These are phyloP conservation scores for Zalophus californianus DNA, from an alignment of 2,797 vertebrate genomes.

Conservation along the genomic window DNA sequence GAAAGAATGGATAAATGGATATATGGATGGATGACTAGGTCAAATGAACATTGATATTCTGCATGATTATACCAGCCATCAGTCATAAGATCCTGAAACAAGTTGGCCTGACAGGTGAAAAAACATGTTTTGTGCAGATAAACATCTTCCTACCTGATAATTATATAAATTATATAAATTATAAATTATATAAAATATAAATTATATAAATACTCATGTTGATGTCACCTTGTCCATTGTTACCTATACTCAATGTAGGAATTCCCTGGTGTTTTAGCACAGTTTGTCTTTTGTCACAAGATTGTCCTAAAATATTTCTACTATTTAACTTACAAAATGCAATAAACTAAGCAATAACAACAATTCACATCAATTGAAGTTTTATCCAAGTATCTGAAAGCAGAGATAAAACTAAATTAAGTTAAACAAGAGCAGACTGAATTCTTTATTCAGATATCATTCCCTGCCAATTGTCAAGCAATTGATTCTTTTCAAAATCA, in stretches of 20 bases:
- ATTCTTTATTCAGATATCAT: background rate
- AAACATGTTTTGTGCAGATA: background rate
- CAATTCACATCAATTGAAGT: background rate
- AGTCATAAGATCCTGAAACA: background rate
- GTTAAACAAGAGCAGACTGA: background rate
- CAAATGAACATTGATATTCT: background rate
- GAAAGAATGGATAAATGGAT: background rate
- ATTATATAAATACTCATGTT: background rate
- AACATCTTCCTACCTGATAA: background rate
- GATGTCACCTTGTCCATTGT: background rate
- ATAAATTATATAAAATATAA: background rate
- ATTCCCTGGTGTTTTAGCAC: background rate
- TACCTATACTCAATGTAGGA: background rate
- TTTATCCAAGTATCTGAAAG: conserved; percentile 11
- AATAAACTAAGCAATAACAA: background rate
- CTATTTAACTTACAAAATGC: background rate
- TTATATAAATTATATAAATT: background rate
- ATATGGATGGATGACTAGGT: background rate
- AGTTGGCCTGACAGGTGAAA: background rate
- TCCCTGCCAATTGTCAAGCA: background rate
- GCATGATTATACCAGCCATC: background rate
- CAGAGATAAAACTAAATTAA: background rate
- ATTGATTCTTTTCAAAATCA: background rate
- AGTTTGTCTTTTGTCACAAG: background rate
- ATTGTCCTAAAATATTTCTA: background rate